Percentiles rank a stretch among this genome's conserved stretches.
These are phyloP conservation scores for Corydoras maculifer DNA, from an alignment of 2,113 vertebrate genomes.

Conservation along the genomic window DNA sequence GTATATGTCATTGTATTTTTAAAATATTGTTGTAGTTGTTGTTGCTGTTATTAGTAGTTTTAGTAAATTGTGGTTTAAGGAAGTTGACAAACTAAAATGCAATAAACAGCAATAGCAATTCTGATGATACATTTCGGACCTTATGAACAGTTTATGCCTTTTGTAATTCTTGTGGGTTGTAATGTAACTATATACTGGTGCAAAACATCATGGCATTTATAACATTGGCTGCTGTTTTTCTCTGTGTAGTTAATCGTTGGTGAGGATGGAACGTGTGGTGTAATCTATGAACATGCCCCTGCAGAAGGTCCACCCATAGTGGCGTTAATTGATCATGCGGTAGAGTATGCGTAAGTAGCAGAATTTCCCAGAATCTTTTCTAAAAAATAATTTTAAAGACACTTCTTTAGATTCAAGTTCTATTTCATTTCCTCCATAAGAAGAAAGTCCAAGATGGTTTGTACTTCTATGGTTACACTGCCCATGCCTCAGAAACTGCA, in stretches of 20 bases:
- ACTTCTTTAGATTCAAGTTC: background rate
- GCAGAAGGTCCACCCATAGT: conserved; percentile 89
- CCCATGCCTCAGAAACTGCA: conserved; percentile 79
- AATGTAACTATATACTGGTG: too few relatives aligned
- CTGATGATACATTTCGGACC: too few relatives aligned
- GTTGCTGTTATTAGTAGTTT: too few relatives aligned
- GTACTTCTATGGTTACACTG: conserved; percentile 63
- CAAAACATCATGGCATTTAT: background rate
- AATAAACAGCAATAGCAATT: too few relatives aligned
- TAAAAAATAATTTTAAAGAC: background rate
- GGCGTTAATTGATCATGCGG: conserved; percentile 82
- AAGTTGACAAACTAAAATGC: too few relatives aligned
- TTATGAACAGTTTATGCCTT: too few relatives aligned
- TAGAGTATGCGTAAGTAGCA: conserved; percentile 82
- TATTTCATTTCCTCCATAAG: conserved; percentile 51
- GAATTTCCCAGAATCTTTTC: background rate
- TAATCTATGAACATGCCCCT: conserved; percentile 86
- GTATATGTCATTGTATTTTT: too few relatives aligned
- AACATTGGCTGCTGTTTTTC: background rate
- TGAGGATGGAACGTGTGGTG: conserved; percentile 86
- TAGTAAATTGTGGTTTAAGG: too few relatives aligned
- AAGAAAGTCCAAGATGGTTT: conserved; percentile 64
- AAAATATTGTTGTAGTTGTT: too few relatives aligned
- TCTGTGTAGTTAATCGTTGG: conserved; percentile 81
- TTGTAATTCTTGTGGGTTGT: too few relatives aligned